Evolutionary conservation across 2,797 vertebrate species (phyloP), one percentile per base, ranked within the genome.

Genomic region (Oreortyx pictus): DNA sequence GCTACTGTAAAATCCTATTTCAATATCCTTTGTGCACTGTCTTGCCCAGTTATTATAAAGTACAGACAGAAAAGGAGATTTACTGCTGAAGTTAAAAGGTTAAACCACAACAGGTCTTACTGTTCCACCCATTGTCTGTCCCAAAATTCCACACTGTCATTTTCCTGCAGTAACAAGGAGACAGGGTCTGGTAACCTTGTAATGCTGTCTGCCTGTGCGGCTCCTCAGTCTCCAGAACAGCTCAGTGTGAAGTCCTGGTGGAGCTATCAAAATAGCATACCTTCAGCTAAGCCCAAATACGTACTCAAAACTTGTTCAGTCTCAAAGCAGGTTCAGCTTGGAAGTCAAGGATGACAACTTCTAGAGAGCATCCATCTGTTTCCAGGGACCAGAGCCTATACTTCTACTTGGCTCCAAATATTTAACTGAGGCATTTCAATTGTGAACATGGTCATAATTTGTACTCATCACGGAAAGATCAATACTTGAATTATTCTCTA

Each of bases 1-100:
- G 71, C 61, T 92, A 90, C 82, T 85, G 54, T 70, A 70, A 92
- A 93, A 75, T 67, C 22, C 11, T 78, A n/a, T 82, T 94, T 92
- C 66, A 64, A 37, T 67, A 62, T 41, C 22, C 33, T 93, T 80
- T 82, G 16, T 62, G 19, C 73, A 71, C 50, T 49, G 41, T 49
- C 61, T 43, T 94, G 35, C 72, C 29, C 46, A 68, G 20, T 77
- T 82, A 43, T 70, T 84, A 73, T 39, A 90, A 93, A 86, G 71
- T 37, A 66, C 47, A 31, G 47, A n/a, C 23, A 33, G 71, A 74
- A 14, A 74, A 74, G 5, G 9, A 41, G 20, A 80, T 85, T 94
- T 93, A 90, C 61, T 82, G 75, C 44, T 64, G 44, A 71, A 46
- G n/a, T n/a, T 71, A 82, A 90, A 93, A 94, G 65, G 71, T 75